These are phyloP conservation scores for Anguilla japonica DNA, from an alignment of 2,113 vertebrate species.

Conservation along the genomic window DNA sequence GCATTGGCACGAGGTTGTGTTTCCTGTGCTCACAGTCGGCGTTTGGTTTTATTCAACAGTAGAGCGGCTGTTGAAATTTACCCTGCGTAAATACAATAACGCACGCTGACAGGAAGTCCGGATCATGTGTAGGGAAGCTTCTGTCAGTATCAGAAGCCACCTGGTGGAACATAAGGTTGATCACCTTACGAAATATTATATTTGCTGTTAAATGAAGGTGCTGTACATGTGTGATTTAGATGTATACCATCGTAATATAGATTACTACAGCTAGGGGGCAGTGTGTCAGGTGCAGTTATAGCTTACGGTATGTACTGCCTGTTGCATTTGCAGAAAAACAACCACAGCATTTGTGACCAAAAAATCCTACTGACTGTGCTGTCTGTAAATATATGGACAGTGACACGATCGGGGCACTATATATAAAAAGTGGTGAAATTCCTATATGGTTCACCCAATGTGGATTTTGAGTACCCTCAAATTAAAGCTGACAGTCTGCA, in stretches of 20 bases:
- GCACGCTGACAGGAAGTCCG: not conserved
- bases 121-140: not conserved
- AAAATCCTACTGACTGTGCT: not conserved
- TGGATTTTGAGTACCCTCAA: too few species aligned
- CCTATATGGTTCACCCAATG: too few species aligned
- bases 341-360: not conserved
- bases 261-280: not conserved
- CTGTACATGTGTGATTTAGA: not conserved
- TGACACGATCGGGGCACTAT: too few species aligned
- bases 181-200: not conserved
- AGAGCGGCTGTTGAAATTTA: not conserved
- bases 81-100: not conserved
- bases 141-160: not conserved
- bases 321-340: not conserved
- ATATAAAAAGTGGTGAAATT: too few species aligned
- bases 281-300: not conserved
- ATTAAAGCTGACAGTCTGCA: too few species aligned
- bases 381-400: too few species aligned
- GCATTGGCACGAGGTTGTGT: not conserved
- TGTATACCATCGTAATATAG: not conserved
- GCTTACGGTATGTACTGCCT: not conserved
- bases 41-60: not conserved
- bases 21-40: not conserved
- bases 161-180: not conserved
- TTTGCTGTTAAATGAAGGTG: not conserved